phyloP scores from a whole-genome alignment of 2,888 invertebrate species.

The Tupiocoris notatus region DNA sequence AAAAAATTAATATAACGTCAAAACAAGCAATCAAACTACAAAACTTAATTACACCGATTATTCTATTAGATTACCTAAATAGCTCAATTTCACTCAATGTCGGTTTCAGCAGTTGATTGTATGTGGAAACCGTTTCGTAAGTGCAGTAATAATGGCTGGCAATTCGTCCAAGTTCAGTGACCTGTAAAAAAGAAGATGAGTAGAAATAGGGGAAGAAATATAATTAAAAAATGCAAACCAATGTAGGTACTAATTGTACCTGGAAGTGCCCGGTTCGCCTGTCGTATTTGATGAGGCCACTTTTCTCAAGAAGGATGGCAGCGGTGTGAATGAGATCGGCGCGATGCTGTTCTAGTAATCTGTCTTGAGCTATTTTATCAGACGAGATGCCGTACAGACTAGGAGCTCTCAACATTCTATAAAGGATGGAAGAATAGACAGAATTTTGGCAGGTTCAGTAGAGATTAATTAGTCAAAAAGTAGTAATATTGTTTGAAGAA shows the following conservation, averaged over 20 bases:
- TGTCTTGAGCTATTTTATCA: conserved; percentile 78
- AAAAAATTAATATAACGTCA: background rate
- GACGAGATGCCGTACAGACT: conserved; percentile 83
- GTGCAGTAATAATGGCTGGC: conserved; percentile 98
- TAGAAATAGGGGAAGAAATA: no score
- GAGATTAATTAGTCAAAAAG: no score
- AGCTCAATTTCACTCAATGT: conserved; percentile 96
- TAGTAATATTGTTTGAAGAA: no score
- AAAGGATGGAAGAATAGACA: no score
- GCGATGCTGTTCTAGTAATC: conserved; percentile 79
- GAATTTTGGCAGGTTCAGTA: no score
- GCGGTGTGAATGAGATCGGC: conserved; percentile 96
- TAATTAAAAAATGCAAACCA: no score
- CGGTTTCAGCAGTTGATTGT: conserved; percentile 93
- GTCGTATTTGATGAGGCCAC: conserved; percentile 94
- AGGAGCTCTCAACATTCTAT: conserved; percentile 85
- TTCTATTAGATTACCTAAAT: conserved; percentile 60
- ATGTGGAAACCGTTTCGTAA: conserved; percentile 93
- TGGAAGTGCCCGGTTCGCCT: conserved; percentile 85
- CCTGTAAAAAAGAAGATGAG: no score
- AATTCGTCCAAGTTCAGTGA: conserved; percentile 94
- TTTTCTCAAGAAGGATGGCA: conserved; percentile 84
- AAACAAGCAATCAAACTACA: no score
- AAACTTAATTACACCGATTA: no score
- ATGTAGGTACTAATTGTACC: conserved; percentile 49